Conservation (phyloP, 2,113 vertebrate species). For the Macroglossus sobrinus region DNA sequence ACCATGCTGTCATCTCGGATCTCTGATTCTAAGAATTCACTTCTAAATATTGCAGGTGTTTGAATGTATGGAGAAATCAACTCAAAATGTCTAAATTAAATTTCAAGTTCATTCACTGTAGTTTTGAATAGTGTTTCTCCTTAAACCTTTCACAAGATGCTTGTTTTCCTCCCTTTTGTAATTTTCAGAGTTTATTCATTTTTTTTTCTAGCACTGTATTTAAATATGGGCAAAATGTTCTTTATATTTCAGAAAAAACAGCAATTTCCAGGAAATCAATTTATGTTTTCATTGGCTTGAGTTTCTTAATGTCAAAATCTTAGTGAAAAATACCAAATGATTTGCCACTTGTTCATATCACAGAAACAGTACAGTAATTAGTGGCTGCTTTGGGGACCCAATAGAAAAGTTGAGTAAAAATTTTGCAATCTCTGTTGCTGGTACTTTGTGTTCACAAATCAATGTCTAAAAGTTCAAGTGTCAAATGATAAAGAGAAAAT, state of each 20-base stretch:
- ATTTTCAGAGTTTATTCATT: background rate
- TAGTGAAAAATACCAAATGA: background rate
- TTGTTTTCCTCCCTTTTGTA: background rate
- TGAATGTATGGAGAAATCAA: background rate
- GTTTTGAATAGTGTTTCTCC: background rate
- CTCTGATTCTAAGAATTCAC: background rate
- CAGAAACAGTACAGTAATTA: background rate
- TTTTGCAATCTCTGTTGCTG: background rate
- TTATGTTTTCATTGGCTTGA: background rate
- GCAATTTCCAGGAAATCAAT: background rate
- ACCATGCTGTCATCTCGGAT: background rate
- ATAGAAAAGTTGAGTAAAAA: background rate
- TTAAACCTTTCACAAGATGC: background rate
- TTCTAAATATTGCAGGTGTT: background rate
- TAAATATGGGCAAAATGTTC: background rate
- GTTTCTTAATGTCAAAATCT: background rate
- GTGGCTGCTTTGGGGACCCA: background rate
- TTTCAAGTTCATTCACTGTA: background rate
- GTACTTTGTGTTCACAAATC: background rate
- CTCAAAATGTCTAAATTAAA: constrained; percentile 8
- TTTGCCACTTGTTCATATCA: background rate
- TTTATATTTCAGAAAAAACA: background rate
- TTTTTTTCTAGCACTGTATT: background rate
- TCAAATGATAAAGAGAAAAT: background rate
- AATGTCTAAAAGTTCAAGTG: background rate